These are phyloP conservation scores for Bombus waltoni DNA, from an alignment of 1,140 invertebrate genomes.

Conservation along the genomic window DNA sequence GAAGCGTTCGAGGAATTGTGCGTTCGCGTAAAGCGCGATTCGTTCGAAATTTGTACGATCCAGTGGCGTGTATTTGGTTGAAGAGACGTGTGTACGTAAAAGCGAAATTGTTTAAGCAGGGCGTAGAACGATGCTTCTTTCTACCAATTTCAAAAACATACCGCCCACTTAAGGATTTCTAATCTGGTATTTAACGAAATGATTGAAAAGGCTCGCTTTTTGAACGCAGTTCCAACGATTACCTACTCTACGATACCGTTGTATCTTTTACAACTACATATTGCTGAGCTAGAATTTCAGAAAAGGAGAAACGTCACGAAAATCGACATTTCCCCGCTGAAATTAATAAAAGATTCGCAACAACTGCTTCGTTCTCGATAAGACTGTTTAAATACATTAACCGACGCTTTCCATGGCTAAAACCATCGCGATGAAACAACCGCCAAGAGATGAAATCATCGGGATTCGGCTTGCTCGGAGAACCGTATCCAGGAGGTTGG, in stretches of 20 bases:
- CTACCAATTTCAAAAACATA: not conserved
- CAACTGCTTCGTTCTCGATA: not conserved
- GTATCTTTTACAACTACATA: not conserved
- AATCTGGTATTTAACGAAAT: no score
- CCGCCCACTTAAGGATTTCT: not conserved
- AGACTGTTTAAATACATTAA: not conserved
- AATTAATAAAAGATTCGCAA: not conserved
- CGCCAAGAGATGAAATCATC: not conserved
- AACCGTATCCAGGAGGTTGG: not conserved
- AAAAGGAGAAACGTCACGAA: not conserved
- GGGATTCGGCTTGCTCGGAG: not conserved
- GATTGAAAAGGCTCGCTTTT: not conserved
- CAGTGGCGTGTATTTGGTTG: no score
- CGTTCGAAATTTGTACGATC: no score
- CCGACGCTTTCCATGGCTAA: not conserved
- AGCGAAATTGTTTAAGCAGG: not conserved
- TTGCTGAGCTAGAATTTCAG: not conserved
- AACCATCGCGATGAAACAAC: not conserved
- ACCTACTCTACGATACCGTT: not conserved
- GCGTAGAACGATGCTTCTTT: not conserved
- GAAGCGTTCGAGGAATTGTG: no score
- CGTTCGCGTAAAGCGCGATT: no score
- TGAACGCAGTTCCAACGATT: not conserved
- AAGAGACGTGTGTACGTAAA: not conserved
- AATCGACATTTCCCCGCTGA: not conserved